A percentile compares a stretch with the other conserved stretches of the same genome.
These are phyloP conservation scores for Eupithecia dodoneata DNA, from an alignment of 2,888 invertebrate genomes.

Conservation along the genomic window DNA sequence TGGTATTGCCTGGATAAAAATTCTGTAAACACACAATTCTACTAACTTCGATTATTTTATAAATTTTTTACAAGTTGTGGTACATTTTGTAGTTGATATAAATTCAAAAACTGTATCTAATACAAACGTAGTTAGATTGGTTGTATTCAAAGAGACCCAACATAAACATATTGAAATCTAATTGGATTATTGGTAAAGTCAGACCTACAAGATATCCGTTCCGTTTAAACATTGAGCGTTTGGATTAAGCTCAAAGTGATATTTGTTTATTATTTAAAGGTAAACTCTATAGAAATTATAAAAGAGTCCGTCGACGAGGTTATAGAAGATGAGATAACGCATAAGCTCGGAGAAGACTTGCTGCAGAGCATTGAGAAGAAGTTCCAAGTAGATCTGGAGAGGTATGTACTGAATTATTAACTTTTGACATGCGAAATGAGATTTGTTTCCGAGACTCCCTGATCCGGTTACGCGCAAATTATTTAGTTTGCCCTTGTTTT, in stretches of 20 bases:
- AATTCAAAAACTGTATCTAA: background rate
- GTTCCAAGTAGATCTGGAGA: constrained; percentile 75
- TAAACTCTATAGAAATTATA: constrained; percentile 48
- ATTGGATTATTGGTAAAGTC: background rate
- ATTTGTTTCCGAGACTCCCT: background rate
- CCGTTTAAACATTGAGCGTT: no score
- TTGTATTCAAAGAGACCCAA: background rate
- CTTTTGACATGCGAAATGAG: background rate
- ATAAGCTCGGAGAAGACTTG: constrained; percentile 68
- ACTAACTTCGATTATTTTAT: no score
- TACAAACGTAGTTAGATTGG: background rate
- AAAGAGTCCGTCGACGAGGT: constrained; percentile 72
- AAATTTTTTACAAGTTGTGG: background rate
- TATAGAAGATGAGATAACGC: constrained; percentile 76
- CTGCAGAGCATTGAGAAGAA: constrained; percentile 77
- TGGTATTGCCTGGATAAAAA: no score
- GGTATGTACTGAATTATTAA: constrained; percentile 48
- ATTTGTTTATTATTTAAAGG: constrained; percentile 15
- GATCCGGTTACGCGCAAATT: background rate
- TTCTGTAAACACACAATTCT: no score
- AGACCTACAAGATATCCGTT: background rate
- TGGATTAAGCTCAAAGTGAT: background rate
- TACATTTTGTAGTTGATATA: background rate
- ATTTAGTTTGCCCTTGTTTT: no score
- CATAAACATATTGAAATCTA: background rate